phyloP scores from a whole-genome alignment of 2,113 vertebrate genomes.

The Nyctibius bracteatus region DNA sequence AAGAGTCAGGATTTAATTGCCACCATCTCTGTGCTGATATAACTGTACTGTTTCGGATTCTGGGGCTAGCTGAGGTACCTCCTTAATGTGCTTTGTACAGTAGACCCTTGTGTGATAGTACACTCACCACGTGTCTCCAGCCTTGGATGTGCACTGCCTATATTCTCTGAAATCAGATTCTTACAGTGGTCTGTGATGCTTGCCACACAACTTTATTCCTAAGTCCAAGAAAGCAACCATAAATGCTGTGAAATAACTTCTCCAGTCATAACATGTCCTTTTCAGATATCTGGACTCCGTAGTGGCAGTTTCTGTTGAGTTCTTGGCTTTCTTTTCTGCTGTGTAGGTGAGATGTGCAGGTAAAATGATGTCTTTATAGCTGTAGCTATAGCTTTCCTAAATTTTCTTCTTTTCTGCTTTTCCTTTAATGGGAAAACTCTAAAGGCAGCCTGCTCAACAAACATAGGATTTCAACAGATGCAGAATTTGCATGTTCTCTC shows the following conservation, averaged over 20 bases:
- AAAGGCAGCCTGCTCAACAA: background rate
- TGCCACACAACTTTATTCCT: background rate
- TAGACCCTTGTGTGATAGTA: background rate
- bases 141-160: rapidly evolving
- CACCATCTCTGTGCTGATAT: background rate
- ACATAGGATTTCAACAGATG: constrained; percentile 38
- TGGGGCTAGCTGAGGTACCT: background rate
- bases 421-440: background rate
- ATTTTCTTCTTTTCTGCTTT: background rate
- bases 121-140: background rate
- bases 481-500: constrained; percentile 49
- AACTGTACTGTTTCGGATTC: background rate
- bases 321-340: background rate
- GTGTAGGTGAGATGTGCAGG: background rate
- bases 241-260: background rate
- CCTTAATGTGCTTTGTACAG: background rate
- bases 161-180: background rate
- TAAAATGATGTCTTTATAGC: background rate
- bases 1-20: background rate
- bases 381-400: background rate
- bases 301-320: background rate
- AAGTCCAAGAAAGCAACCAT: background rate
- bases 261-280: background rate
- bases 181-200: background rate
- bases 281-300: background rate